These are phyloP conservation scores for Molothrus ater DNA, from an alignment of 2,797 vertebrate species.

Conservation along the genomic window DNA sequence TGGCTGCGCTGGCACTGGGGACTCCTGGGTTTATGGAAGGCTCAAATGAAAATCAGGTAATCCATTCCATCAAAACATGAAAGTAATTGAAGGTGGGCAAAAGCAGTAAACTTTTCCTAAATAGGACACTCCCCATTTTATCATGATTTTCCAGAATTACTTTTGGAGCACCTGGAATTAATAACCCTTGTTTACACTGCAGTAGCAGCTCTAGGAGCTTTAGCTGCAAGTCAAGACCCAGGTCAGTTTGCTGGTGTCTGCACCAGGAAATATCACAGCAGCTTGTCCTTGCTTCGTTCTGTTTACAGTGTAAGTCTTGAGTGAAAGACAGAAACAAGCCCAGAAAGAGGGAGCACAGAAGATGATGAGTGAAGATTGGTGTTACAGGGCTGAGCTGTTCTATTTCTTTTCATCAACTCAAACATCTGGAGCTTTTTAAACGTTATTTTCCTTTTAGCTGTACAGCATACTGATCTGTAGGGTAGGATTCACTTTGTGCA, in stretches of 20 bases:
- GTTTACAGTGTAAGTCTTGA: not conserved
- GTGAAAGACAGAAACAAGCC: not conserved
- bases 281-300: not conserved
- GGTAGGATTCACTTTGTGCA: not conserved
- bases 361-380: not conserved
- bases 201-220: not conserved
- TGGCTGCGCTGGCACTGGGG: not conserved
- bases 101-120: not conserved
- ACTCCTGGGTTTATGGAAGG: not conserved
- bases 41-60: not conserved
- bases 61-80: not conserved
- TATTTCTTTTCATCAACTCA: constrained; percentile 5
- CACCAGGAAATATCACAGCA: not conserved
- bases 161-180: constrained; percentile 8
- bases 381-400: not conserved
- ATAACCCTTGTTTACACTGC: not conserved
- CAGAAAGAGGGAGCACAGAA: not conserved
- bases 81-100: not conserved
- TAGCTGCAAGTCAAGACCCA: not conserved
- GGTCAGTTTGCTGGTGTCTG: not conserved
- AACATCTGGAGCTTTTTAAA: constrained; percentile 51
- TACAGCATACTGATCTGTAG: not conserved
- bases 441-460: constrained; percentile 16
- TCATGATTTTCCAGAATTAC: not conserved
- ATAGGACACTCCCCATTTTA: not conserved